Evolutionary conservation across 1,140 invertebrate species (phyloP), one percentile per base, ranked within the genome.

Genomic region (Agrypnia vestita): DNA sequence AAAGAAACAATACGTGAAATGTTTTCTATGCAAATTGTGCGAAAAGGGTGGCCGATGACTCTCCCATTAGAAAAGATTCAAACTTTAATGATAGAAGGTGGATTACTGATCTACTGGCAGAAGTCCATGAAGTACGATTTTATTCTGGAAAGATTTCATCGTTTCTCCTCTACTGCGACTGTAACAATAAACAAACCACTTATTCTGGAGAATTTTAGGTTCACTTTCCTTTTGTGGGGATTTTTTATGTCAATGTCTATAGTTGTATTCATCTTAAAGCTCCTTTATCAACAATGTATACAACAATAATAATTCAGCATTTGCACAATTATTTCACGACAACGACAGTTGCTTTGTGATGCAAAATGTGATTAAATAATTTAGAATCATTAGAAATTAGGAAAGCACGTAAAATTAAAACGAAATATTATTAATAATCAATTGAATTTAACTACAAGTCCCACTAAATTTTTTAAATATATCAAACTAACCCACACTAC

Each of bases 91-190:
- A 55, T n/a, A 21, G 62, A 79, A 69, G 72, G 59, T 56, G 80
- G 80, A 12, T 46, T 82, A 8, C 21, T 82, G 25, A 19, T 56
- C 10, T 46, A 71, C 53, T 82, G 80, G 80, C 46, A 72, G 49
- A 17, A 67, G 13, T 15, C 35, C 7, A 67, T 44, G 35, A 43
- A 25, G 62, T 67, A 67, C 6, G n/a, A 17, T 25, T 67, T 67
- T 17, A 67, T 13, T 43, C 43, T 67, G 13, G 44, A 67, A 17
- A 43, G 35, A 35, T 44, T 67, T 1, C 13, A 15, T 8, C 13
- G 44, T 12, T 15, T 13, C 4, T 15, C 13, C 15, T 67, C 43
- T 15, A 4, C 3, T 3, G 62, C 43, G 25, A 35, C 25, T 10
- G 44, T 35, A 10, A 46, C 19, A 17, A 1, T 15, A 8, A 15